Conservation (phyloP, 2,888 invertebrate species). For the Papilio elwesi region DNA sequence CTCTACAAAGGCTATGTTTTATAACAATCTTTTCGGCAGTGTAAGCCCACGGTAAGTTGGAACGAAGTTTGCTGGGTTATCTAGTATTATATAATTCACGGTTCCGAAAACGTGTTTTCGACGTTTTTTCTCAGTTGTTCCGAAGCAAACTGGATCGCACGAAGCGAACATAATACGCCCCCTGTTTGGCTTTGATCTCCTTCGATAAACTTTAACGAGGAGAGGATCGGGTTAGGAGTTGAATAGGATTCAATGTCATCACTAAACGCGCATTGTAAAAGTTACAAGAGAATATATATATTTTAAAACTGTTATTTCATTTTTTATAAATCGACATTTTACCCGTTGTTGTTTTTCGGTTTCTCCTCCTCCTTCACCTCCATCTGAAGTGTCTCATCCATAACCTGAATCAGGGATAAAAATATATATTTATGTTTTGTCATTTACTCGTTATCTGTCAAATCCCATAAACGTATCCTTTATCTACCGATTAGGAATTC, state of each 20-base stretch:
- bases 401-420: too few species aligned
- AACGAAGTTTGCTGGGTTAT: too few species aligned
- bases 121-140: constrained; percentile 18
- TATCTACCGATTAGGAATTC: too few species aligned
- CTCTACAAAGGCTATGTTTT: too few species aligned
- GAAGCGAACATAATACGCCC: constrained; percentile 17
- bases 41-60: too few species aligned
- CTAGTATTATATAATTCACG: not conserved
- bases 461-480: too few species aligned
- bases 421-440: too few species aligned
- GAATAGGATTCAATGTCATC: constrained; percentile 7
- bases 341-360: too few species aligned
- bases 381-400: too few species aligned
- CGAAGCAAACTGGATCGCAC: constrained; percentile 3
- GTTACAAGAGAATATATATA: not conserved
- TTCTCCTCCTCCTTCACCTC: too few species aligned
- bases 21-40: too few species aligned
- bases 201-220: constrained; percentile 22
- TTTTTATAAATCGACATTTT: not conserved
- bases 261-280: not conserved
- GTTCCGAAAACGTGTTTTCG: constrained; percentile 1
- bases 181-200: constrained; percentile 15
- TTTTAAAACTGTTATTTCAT: not conserved
- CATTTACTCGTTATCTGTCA: too few species aligned
- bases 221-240: not conserved